A percentile compares a stretch with the other conserved stretches of the same genome.
These are phyloP conservation scores for Ctena decussata DNA, from an alignment of 2,888 invertebrate genomes.

Conservation along the genomic window DNA sequence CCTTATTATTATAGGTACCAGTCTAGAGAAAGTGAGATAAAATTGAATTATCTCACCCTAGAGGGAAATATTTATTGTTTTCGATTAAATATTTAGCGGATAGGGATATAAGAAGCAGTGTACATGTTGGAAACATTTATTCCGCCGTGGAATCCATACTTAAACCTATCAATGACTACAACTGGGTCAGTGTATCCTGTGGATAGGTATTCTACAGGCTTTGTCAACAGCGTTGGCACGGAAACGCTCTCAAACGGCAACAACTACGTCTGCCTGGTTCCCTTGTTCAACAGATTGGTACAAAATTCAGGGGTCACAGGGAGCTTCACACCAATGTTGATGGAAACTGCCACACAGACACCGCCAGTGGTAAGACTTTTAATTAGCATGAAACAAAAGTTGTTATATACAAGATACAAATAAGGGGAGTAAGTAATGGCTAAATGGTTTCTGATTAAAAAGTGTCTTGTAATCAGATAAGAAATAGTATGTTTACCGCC, in stretches of 20 bases:
- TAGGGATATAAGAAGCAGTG: neutral
- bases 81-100: no score
- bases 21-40: neutral
- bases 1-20: no score
- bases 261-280: slow-evolving; percentile 63
- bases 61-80: neutral
- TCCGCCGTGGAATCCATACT: slow-evolving; percentile 12
- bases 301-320: slow-evolving; percentile 57
- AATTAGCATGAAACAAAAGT: no score
- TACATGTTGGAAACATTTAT: slow-evolving; percentile 13
- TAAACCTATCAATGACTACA: slow-evolving; percentile 38
- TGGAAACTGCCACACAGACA: slow-evolving; percentile 74
- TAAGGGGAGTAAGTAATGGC: no score
- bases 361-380: slow-evolving; percentile 63
- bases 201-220: slow-evolving; percentile 58
- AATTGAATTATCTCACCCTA: neutral
- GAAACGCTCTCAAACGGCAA: slow-evolving; percentile 52
- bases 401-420: no score
- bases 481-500: no score
- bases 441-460: no score
- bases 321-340: slow-evolving; percentile 69
- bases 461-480: no score
- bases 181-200: slow-evolving; percentile 61
- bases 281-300: slow-evolving; percentile 64
- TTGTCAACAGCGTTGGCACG: slow-evolving; percentile 53